Conservation (phyloP, 1,140 invertebrate genomes). For the Eurytemora carolleeae region DNA sequence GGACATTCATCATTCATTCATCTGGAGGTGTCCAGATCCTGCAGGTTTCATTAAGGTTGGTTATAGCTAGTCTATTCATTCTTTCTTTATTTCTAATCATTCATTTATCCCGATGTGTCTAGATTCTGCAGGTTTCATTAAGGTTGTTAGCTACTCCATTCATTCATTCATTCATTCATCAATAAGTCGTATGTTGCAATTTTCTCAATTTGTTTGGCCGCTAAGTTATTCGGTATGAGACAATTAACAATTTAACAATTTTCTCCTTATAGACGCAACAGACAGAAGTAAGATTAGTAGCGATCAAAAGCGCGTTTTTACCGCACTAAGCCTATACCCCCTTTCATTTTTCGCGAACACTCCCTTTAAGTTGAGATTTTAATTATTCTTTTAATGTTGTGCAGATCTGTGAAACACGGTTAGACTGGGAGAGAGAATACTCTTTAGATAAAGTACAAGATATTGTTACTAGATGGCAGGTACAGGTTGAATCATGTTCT, state of each 20-base stretch:
- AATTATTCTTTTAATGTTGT: not conserved
- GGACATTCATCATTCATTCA: not conserved
- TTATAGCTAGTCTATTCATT: not conserved
- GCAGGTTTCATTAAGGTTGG: not conserved
- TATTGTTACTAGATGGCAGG: not conserved
- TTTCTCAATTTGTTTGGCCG: not conserved
- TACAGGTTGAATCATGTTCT: not conserved
- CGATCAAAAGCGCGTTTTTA: not conserved
- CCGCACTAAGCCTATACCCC: too few relatives aligned
- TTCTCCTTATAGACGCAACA: too few relatives aligned
- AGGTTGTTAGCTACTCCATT: not conserved
- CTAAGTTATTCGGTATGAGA: not conserved
- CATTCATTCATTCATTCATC: not conserved
- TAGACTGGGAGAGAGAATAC: not conserved
- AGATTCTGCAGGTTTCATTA: not conserved
- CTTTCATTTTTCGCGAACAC: too few relatives aligned
- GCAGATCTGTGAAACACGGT: not conserved
- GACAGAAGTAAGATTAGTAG: not conserved
- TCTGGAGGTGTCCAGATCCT: not conserved
- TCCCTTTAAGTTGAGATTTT: too few relatives aligned
- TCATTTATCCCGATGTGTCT: too few relatives aligned
- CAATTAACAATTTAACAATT: not conserved
- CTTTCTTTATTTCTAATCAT: not conserved
- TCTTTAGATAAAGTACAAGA: not conserved
- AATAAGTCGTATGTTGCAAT: not conserved